phyloP scores from a whole-genome alignment of 2,888 invertebrate species.

The Mythimna lalbum region DNA sequence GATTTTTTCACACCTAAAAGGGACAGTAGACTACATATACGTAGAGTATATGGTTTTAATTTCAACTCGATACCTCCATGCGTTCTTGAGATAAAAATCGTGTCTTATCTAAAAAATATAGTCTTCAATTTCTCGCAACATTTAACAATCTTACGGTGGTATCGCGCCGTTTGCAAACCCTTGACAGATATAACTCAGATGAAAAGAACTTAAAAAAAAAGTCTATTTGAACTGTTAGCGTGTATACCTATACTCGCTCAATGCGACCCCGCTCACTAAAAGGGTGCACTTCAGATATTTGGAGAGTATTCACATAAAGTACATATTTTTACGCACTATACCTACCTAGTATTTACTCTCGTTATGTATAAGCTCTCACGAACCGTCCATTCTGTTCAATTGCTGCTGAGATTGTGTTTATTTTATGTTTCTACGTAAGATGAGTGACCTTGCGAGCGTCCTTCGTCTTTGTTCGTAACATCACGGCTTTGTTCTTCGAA shows the following conservation, averaged over 20 bases:
- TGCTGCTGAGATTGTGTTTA: slow-evolving; percentile 20
- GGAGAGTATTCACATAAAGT: slow-evolving; percentile 46
- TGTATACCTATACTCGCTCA: background rate
- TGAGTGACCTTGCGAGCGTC: background rate
- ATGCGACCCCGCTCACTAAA: slow-evolving; percentile 44
- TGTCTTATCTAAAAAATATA: too few species aligned
- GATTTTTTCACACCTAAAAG: too few species aligned
- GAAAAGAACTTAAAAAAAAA: too few species aligned
- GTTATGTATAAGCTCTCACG: slow-evolving; percentile 21
- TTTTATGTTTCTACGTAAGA: slow-evolving; percentile 24
- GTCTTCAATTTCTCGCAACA: too few species aligned
- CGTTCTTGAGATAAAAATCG: too few species aligned
- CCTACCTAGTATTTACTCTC: slow-evolving; percentile 27
- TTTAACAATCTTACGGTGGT: too few species aligned
- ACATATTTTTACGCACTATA: slow-evolving; percentile 47
- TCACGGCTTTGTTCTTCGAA: background rate
- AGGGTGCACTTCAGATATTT: slow-evolving; percentile 64
- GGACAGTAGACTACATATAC: too few species aligned
- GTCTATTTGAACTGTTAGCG: background rate
- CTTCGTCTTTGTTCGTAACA: slow-evolving; percentile 2
- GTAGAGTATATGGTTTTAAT: too few species aligned
- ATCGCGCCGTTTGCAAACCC: too few species aligned
- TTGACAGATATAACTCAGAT: too few species aligned
- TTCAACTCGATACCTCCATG: too few species aligned
- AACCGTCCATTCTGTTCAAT: slow-evolving; percentile 19